These are phyloP conservation scores for Plutella xylostella DNA, from an alignment of 2,888 invertebrate genomes.

Conservation along the genomic window DNA sequence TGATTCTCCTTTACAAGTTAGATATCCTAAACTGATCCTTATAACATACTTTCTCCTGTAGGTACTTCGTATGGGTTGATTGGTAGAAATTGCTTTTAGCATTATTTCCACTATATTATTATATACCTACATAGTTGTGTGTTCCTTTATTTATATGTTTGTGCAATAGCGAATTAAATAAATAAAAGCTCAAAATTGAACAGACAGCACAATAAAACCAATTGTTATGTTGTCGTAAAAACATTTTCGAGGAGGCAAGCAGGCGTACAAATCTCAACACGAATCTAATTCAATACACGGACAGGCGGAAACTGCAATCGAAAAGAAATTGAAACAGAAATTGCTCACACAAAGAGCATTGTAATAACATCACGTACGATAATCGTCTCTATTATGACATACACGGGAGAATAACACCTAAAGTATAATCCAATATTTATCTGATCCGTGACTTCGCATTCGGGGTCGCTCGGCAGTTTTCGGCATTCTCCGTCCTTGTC, in stretches of 20 bases:
- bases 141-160: too few relatives aligned
- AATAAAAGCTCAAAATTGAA: neutral
- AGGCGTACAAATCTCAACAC: slow-evolving; percentile 42
- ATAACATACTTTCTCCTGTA: too few relatives aligned
- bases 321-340: slow-evolving; percentile 50
- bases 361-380: slow-evolving; percentile 68
- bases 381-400: slow-evolving; percentile 67
- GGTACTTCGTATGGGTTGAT: too few relatives aligned
- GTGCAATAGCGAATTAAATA: slow-evolving; percentile 39
- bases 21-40: too few relatives aligned
- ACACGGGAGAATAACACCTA: slow-evolving; percentile 61
- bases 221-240: slow-evolving; percentile 20
- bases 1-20: too few relatives aligned
- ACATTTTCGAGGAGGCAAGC: slow-evolving; percentile 32
- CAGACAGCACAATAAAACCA: slow-evolving; percentile 21
- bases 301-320: slow-evolving; percentile 46
- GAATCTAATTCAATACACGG: slow-evolving; percentile 46
- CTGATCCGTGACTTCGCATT: slow-evolving; percentile 8
- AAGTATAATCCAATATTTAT: slow-evolving; percentile 18
- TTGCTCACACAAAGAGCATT: slow-evolving; percentile 47
- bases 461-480: neutral
- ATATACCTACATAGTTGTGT: too few relatives aligned
- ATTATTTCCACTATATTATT: too few relatives aligned
- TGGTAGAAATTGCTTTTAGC: too few relatives aligned
- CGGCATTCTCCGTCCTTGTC: neutral